phyloP scores from a whole-genome alignment of 2,888 invertebrate species.

The Hirtodrosophila cameraria region DNA sequence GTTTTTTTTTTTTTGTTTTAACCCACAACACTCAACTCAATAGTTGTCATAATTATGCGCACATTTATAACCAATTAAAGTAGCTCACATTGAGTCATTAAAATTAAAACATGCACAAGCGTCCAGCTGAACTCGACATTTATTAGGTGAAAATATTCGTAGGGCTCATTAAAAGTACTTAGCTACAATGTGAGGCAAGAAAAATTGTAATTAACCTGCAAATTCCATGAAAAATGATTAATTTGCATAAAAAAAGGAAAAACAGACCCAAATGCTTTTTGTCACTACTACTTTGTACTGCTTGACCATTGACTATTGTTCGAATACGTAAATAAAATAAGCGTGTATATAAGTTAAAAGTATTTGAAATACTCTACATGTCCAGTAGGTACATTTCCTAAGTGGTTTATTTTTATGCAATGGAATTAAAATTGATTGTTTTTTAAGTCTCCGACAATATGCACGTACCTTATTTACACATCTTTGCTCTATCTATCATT shows the following conservation, averaged over 20 bases:
- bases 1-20: too few species aligned
- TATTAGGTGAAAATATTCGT: constrained; percentile 24
- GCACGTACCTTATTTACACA: too few species aligned
- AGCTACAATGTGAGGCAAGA: constrained; percentile 32
- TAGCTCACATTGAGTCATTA: constrained; percentile 42
- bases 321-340: not conserved
- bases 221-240: constrained; percentile 80
- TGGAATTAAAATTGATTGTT: too few species aligned
- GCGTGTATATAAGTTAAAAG: not conserved
- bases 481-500: too few species aligned
- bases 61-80: constrained; percentile 67
- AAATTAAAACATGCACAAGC: constrained; percentile 39
- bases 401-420: too few species aligned
- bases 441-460: too few species aligned
- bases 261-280: constrained; percentile 13
- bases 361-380: constrained; percentile 1
- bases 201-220: constrained; percentile 75
- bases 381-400: not conserved
- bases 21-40: constrained; percentile 22
- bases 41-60: constrained; percentile 66
- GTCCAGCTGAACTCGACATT: too few species aligned
- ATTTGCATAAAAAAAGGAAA: constrained; percentile 75
- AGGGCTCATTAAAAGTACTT: constrained; percentile 16
- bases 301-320: constrained; percentile 14
- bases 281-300: constrained; percentile 19